A percentile compares a stretch with the other conserved stretches of the same genome.
phyloP scores from a whole-genome alignment of 2,888 invertebrate genomes.

The Formica aserva region DNA sequence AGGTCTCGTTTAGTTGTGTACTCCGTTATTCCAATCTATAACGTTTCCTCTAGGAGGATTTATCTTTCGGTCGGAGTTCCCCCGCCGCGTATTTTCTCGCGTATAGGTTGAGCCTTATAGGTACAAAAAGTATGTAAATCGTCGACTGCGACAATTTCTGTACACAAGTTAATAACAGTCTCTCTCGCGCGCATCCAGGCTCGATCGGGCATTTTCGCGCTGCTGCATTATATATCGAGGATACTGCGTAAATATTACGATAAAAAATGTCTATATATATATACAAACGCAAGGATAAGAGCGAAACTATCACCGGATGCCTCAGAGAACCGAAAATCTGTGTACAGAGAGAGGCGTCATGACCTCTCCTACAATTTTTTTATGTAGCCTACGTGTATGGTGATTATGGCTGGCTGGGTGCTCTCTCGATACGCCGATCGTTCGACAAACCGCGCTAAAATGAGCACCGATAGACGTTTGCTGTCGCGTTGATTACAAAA shows the following conservation, averaged over 20 bases:
- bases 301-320: conserved; percentile 63
- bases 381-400: conserved; percentile 61
- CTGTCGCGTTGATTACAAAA: conserved; percentile 46
- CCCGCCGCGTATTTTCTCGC: conserved; percentile 57
- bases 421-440: conserved; percentile 61
- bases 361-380: conserved; percentile 65
- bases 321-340: conserved; percentile 69
- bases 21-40: conserved; percentile 19
- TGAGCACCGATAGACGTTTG: conserved; percentile 67
- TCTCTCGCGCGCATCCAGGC: conserved; percentile 18
- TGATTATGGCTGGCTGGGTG: conserved; percentile 66
- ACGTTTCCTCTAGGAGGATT: conserved; percentile 35
- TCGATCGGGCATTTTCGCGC: conserved; percentile 34
- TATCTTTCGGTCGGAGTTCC: conserved; percentile 12
- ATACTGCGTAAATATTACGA: conserved; percentile 15
- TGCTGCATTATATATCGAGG: conserved; percentile 8
- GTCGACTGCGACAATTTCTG: conserved; percentile 73
- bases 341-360: conserved; percentile 72
- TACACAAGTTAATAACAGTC: conserved; percentile 70
- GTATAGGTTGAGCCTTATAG: conserved; percentile 74
- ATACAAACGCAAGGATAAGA: conserved; percentile 75
- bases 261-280: conserved; percentile 72
- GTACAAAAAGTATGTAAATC: conserved; percentile 81
- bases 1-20: conserved; percentile 45
- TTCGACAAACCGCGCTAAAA: conserved; percentile 64